Evolutionary conservation across 1,140 invertebrate genomes (phyloP).

Genomic region (Conopomorpha cramerella): DNA sequence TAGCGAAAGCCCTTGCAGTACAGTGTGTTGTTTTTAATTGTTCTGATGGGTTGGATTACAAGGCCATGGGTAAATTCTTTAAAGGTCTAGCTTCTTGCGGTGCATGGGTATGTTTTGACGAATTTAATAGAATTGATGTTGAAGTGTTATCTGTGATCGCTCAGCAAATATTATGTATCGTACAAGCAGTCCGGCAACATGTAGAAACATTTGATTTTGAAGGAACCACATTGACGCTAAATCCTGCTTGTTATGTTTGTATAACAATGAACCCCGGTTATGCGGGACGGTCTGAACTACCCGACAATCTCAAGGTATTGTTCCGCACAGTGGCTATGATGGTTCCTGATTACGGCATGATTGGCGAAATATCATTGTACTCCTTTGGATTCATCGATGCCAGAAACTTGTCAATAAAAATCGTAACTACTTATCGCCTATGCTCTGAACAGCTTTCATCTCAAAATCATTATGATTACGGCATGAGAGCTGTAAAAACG

Average conservation of each 20-base stretch:
- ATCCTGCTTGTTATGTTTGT: constrained; percentile 86
- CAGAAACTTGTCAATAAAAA: constrained; percentile 85
- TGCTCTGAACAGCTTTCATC: constrained; percentile 92
- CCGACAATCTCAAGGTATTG: constrained; percentile 85
- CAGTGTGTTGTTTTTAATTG: constrained; percentile 94
- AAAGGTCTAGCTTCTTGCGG: constrained; percentile 84
- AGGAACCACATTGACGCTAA: constrained; percentile 82
- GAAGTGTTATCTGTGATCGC: constrained; percentile 91
- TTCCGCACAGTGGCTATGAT: constrained; percentile 93
- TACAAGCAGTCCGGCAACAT: constrained; percentile 77
- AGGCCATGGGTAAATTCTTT: constrained; percentile 91
- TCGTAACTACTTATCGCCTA: constrained; percentile 89
- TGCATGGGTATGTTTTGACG: constrained; percentile 93
- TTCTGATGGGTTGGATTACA: constrained; percentile 90
- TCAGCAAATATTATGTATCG: constrained; percentile 80
- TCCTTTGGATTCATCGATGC: constrained; percentile 91
- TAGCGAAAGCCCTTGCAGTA: constrained; percentile 85
- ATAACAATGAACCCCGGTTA: constrained; percentile 94
- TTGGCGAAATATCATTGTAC: constrained; percentile 91
- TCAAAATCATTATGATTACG: constrained; percentile 94
- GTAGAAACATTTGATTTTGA: constrained; percentile 82
- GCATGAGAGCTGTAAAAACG: constrained; percentile 80
- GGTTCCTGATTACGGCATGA: constrained; percentile 91
- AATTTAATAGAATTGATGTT: constrained; percentile 91
- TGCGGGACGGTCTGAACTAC: constrained; percentile 81